Evolutionary conservation across 2,113 vertebrate species (phyloP).

Genomic region (Ceuthmochares aereus): DNA sequence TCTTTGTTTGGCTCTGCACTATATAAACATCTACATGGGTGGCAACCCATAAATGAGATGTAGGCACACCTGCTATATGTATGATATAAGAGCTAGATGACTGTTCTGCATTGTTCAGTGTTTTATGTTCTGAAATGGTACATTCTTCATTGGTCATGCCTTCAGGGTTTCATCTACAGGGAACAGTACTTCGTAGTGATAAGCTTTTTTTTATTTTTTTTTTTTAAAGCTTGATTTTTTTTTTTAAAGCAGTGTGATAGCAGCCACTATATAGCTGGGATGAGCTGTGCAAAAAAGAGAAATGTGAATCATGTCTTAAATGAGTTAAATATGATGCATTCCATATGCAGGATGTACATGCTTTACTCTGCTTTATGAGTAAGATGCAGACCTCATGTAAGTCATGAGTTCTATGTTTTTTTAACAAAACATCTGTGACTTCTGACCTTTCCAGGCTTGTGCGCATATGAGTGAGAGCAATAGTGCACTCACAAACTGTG

Average conservation of each 20-base stretch:
- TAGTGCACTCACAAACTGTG: not conserved
- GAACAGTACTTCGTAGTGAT: not conserved
- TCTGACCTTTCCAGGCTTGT: constrained; percentile 39
- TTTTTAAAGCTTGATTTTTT: too few relatives aligned
- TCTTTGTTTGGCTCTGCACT: constrained; percentile 5
- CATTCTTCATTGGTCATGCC: not conserved
- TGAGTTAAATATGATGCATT: constrained; percentile 22
- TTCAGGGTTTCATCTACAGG: not conserved
- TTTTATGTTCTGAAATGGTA: not conserved
- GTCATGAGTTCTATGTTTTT: constrained; percentile 16
- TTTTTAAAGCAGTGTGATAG: not conserved
- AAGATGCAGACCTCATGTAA: constrained; percentile 16
- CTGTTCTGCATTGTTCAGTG: not conserved
- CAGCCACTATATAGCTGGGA: not conserved
- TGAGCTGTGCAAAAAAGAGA: constrained; percentile 18
- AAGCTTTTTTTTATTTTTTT: not conserved
- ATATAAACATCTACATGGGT: constrained; percentile 41
- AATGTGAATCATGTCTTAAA: not conserved
- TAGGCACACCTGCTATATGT: not conserved
- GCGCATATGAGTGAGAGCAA: not conserved
- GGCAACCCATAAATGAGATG: constrained; percentile 17
- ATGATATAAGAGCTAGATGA: not conserved
- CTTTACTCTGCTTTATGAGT: not conserved
- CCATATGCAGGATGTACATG: constrained; percentile 22
- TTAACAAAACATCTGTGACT: constrained; percentile 58